A percentile compares a stretch with the other conserved stretches of the same genome.
Evolutionary conservation across 2,888 invertebrate species (phyloP).

Genomic region (Trilocha varians): DNA sequence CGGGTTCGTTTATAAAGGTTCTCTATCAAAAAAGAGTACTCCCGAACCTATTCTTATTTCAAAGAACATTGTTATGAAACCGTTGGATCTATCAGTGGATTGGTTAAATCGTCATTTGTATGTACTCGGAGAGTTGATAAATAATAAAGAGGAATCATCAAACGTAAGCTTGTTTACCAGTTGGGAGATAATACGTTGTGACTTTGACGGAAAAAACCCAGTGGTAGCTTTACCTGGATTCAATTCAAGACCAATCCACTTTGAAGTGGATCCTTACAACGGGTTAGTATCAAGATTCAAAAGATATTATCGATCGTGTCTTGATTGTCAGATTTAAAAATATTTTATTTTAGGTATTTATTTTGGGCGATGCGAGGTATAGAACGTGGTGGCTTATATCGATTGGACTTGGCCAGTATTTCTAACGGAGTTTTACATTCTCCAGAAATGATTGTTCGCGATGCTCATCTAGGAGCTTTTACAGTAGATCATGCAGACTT

Average conservation of each 20-base stretch:
- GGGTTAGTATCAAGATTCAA: conserved; percentile 78
- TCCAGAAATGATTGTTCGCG: conserved; percentile 77
- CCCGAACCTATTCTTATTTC: conserved; percentile 72
- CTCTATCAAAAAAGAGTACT: conserved; percentile 54
- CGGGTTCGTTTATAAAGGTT: conserved; percentile 75
- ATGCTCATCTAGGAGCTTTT: conserved; percentile 83
- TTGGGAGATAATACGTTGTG: conserved; percentile 85
- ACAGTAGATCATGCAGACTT: conserved; percentile 88
- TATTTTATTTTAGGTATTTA: conserved; percentile 76
- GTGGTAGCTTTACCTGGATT: conserved; percentile 82
- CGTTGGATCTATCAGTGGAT: conserved; percentile 84
- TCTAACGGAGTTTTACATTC: conserved; percentile 81
- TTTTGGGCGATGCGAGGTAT: conserved; percentile 81
- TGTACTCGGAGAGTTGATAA: conserved; percentile 81
- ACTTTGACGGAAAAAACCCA: conserved; percentile 80
- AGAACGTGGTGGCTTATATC: conserved; percentile 78
- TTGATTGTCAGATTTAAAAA: no score
- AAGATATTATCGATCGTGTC: no score
- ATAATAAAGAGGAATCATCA: conserved; percentile 43
- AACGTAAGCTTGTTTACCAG: conserved; percentile 37
- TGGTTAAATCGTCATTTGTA: conserved; percentile 92
- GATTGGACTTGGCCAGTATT: conserved; percentile 83
- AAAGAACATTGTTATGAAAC: conserved; percentile 74
- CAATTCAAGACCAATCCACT: conserved; percentile 79
- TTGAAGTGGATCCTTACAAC: conserved; percentile 94